Evolutionary conservation across 2,888 invertebrate species (phyloP), one percentile per base, ranked within the genome.

Genomic region (Adela reaumurella): DNA sequence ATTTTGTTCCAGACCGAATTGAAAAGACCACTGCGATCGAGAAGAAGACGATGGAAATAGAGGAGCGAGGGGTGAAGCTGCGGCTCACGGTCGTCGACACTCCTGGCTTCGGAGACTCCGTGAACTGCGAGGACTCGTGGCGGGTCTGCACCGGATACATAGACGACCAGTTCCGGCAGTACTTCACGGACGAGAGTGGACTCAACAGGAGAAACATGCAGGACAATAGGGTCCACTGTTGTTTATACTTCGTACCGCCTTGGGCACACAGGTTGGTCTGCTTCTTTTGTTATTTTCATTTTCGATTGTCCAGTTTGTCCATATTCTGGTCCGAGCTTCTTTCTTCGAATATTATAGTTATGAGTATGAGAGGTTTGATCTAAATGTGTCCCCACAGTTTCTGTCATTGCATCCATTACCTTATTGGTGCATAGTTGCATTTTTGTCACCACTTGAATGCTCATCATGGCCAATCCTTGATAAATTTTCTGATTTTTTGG

Each of bases 171-270:
- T 89, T 88, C 67, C 79, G 88, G 50, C 88, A 89, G 63, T 89
- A 88, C 64, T 89, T 93, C 65, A 92, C 90, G 2, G 94, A 94
- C 60, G 97, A 97, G 73, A 97, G 95, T 67, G 97, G 97, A 19
- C 81, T 97, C 20, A 97, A 97, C 70, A 81, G 97, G 49, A 85
- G 94, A 62, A 94, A 97, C 68, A 96, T 97, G 66, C 90, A 94
- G 62, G 97, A 97, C 71, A 96, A 95, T 68, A 82, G 97, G 52
- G 95, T 97, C 11, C 97, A 97, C 65, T 97, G 97, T 70, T 97
- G 92, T 67, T 83, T 97, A 46, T 97, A 97, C 67, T 97, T 97
- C 68, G 90, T 97, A 53, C 94, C 95, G 43, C 95, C 97, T 2
- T 95, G 92, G 83, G 94, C 96, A 10, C 95, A 94, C 70, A 95